A percentile compares a stretch with the other conserved stretches of the same genome.
These are phyloP conservation scores for Dendrolimus houi DNA, from an alignment of 2,888 invertebrate species.

Conservation along the genomic window DNA sequence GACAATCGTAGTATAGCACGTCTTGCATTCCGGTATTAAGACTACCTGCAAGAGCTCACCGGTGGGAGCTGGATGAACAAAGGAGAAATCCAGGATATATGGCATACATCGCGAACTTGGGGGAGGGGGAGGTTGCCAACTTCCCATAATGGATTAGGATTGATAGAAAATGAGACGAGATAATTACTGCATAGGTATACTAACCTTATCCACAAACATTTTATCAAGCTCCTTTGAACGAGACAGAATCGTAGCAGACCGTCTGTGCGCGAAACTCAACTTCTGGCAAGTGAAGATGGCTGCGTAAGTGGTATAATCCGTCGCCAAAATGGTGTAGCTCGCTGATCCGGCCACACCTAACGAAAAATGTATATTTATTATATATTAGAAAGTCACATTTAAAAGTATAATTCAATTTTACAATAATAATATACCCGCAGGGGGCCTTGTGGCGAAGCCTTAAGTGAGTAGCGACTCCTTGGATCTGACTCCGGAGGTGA, in stretches of 20 bases:
- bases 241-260: slow-evolving; percentile 88
- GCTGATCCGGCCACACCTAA: slow-evolving; percentile 85
- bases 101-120: too few relatives aligned
- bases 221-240: slow-evolving; percentile 83
- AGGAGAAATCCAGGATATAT: too few relatives aligned
- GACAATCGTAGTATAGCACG: not conserved
- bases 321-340: slow-evolving; percentile 83
- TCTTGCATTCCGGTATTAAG: too few relatives aligned
- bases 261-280: slow-evolving; percentile 83
- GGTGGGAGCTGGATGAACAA: too few relatives aligned
- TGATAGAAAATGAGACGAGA: too few relatives aligned
- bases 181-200: not conserved
- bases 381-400: too few relatives aligned
- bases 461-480: not conserved
- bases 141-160: too few relatives aligned
- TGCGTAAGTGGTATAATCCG: slow-evolving; percentile 85
- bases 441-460: not conserved
- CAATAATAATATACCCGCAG: not conserved
- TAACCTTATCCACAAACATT: slow-evolving; percentile 81
- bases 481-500: too few relatives aligned
- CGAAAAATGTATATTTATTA: too few relatives aligned
- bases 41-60: too few relatives aligned
- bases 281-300: slow-evolving; percentile 88
- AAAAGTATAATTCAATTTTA: slow-evolving; percentile 6
- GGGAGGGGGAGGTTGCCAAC: too few relatives aligned